A percentile compares a stretch with the other conserved stretches of the same genome.
Conservation (phyloP, 2,888 invertebrate genomes). For the Phorcus lineatus region DNA sequence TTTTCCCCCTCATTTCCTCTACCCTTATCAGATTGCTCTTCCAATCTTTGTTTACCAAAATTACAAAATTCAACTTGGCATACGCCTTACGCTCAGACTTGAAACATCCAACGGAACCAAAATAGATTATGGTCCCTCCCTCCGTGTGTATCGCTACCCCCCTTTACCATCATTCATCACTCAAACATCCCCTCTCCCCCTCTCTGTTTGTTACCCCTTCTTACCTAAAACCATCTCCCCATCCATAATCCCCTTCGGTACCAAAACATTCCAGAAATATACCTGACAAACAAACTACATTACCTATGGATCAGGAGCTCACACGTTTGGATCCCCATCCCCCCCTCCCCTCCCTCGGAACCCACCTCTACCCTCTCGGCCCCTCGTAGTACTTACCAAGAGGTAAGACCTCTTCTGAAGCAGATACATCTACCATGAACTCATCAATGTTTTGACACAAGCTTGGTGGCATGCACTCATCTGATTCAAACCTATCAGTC, state of each 20-base stretch:
- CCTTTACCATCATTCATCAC: too few relatives aligned
- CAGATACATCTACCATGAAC: constrained; percentile 11
- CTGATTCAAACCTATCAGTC: neutral
- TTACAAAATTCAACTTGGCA: too few relatives aligned
- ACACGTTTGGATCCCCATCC: neutral
- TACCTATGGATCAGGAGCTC: neutral
- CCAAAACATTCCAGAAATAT: too few relatives aligned
- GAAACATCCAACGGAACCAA: too few relatives aligned
- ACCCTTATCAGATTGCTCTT: neutral
- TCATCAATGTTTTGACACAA: neutral
- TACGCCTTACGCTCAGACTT: too few relatives aligned
- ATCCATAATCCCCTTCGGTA: too few relatives aligned
- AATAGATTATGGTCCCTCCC: neutral
- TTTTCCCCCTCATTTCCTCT: neutral
- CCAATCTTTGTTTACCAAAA: neutral
- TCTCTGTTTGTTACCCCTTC: neutral
- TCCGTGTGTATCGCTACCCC: neutral
- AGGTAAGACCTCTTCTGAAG: neutral
- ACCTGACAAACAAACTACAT: neutral
- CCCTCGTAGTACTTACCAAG: neutral
- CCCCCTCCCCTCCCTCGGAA: neutral
- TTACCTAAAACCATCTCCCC: neutral
- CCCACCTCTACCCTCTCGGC: neutral
- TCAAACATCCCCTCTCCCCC: neutral
- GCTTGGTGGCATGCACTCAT: neutral